Evolutionary conservation across 2,113 vertebrate species (phyloP).

Genomic region (Condylura cristata): DNA sequence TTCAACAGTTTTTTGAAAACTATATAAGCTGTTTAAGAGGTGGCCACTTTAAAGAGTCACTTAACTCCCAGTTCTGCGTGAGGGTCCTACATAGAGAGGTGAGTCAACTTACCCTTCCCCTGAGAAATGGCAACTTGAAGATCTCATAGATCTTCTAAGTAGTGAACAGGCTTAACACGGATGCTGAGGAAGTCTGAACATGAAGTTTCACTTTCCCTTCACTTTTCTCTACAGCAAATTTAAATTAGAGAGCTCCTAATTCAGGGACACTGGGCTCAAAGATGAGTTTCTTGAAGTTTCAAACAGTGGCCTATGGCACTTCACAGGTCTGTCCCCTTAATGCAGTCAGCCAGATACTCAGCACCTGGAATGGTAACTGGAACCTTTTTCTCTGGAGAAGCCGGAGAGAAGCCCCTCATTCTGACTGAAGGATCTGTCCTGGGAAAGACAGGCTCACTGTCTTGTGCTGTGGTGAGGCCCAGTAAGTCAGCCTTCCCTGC

Average conservation of each 20-base stretch:
- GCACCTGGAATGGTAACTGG: background rate
- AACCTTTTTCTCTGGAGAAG: conserved; percentile 15
- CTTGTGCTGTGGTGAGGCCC: background rate
- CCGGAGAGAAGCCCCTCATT: background rate
- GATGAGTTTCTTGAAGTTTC: background rate
- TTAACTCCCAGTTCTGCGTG: background rate
- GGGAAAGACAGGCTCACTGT: background rate
- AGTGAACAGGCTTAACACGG: background rate
- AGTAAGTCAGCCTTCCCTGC: too few relatives aligned
- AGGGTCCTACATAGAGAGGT: background rate
- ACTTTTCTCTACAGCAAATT: background rate
- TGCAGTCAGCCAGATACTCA: background rate
- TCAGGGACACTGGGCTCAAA: background rate
- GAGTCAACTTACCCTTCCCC: background rate
- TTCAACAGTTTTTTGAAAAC: background rate
- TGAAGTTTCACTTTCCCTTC: background rate
- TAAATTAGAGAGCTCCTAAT: background rate
- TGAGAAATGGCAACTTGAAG: background rate
- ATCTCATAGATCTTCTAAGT: background rate
- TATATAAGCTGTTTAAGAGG: background rate
- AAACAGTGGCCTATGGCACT: background rate
- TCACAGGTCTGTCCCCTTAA: background rate
- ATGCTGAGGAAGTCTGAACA: too few relatives aligned
- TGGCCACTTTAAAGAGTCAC: background rate
- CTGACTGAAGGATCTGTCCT: background rate